phyloP scores from a whole-genome alignment of 1,140 invertebrate genomes.

The Pinna nobilis region DNA sequence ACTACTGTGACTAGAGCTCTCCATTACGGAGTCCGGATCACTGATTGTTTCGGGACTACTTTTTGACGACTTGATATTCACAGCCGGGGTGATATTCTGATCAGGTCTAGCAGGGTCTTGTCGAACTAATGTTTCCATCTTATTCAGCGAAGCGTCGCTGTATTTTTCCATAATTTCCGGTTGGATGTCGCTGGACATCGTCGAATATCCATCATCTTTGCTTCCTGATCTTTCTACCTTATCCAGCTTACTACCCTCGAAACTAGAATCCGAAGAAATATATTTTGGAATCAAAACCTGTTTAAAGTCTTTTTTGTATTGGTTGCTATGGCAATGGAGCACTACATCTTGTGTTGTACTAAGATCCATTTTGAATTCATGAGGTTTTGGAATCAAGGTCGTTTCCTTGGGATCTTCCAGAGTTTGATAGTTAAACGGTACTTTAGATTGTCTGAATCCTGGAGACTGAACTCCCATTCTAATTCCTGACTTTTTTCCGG shows the following conservation, averaged over 20 bases:
- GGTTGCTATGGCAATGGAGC: constrained; percentile 6
- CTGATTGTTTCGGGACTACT: constrained; percentile 18
- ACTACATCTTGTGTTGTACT: background rate
- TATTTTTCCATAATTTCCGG: constrained; percentile 65
- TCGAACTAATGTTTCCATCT: background rate
- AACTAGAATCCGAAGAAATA: constrained; percentile 60
- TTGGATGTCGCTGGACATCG: constrained; percentile 91
- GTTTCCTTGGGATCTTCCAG: constrained; percentile 5
- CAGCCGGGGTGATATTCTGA: background rate
- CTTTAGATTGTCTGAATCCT: constrained; percentile 37
- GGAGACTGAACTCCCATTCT: constrained; percentile 41
- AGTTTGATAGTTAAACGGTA: background rate
- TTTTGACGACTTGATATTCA: constrained; percentile 8
- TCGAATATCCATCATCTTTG: constrained; percentile 90
- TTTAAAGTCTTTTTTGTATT: constrained; percentile 6
- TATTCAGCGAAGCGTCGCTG: constrained; percentile 21
- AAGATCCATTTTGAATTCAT: constrained; percentile 32
- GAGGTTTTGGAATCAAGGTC: constrained; percentile 20
- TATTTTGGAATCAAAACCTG: constrained; percentile 35
- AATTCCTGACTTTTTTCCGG: constrained; percentile 35
- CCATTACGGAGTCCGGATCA: constrained; percentile 56
- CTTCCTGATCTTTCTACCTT: constrained; percentile 78
- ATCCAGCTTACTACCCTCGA: constrained; percentile 48
- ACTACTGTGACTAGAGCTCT: constrained; percentile 55
- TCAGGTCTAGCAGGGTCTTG: background rate